A percentile compares a stretch with the other conserved stretches of the same genome.
Evolutionary conservation across 23 tunicate species (phyloP).

Genomic region (Halocynthia roretzi): DNA sequence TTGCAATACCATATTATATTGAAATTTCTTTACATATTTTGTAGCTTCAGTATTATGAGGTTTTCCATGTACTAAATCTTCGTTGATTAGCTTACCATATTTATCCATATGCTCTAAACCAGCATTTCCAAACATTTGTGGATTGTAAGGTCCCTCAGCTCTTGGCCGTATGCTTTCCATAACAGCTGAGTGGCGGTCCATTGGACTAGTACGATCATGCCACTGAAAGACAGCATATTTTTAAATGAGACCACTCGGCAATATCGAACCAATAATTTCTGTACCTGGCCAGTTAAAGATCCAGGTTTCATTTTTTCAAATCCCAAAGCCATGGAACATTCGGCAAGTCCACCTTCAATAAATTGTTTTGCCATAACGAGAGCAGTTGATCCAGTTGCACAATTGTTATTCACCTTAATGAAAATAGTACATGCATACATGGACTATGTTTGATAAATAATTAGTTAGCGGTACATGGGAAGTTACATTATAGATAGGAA

Average conservation of each 20-base stretch:
- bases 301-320: constrained; percentile 98
- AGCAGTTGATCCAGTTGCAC: constrained; percentile 95
- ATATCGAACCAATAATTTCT: too few species aligned
- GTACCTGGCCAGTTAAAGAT: constrained; percentile 72
- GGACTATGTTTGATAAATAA: too few species aligned
- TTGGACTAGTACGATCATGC: constrained; percentile 79
- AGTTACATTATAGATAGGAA: constrained; percentile 88
- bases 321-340: constrained; percentile 91
- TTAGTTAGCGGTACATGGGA: background rate
- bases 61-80: too few species aligned
- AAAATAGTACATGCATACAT: too few species aligned
- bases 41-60: too few species aligned
- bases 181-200: constrained; percentile 51
- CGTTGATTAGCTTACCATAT: constrained; percentile 42
- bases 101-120: constrained; percentile 97
- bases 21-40: too few species aligned
- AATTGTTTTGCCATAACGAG: constrained; percentile 88
- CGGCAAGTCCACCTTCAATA: constrained; percentile 94
- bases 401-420: constrained; percentile 85
- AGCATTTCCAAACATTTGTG: constrained; percentile 96
- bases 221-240: constrained; percentile 25
- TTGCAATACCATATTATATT: too few species aligned
- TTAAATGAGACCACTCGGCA: too few species aligned
- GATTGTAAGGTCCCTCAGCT: constrained; percentile 81
- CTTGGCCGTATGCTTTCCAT: constrained; percentile 57